Evolutionary conservation across 2,888 invertebrate genomes (phyloP).

Genomic region (Amphipyra berbera): DNA sequence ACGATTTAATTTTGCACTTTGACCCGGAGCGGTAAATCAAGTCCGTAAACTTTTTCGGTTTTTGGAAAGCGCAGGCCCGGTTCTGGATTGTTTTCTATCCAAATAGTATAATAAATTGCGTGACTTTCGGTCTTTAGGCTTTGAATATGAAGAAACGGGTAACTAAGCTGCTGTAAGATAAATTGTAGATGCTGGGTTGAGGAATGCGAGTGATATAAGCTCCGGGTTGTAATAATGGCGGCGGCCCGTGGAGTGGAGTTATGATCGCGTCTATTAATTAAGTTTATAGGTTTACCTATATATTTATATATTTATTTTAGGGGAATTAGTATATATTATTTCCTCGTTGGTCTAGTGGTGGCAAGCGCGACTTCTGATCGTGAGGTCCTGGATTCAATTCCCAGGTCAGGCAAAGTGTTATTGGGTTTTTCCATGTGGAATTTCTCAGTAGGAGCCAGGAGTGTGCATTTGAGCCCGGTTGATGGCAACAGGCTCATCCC

Average conservation of each 20-base stretch:
- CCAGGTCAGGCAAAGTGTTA: too few species aligned
- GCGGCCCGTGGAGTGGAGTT: constrained; percentile 13
- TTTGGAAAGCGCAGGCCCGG: constrained; percentile 33
- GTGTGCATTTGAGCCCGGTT: too few species aligned
- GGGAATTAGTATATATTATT: too few species aligned
- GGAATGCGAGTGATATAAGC: constrained; percentile 44
- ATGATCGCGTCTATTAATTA: constrained; percentile 24
- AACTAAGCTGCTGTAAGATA: constrained; percentile 41
- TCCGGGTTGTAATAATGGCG: constrained; percentile 32
- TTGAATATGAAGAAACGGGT: constrained; percentile 38
- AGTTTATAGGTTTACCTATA: background rate
- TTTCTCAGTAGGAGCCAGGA: too few species aligned
- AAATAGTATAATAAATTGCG: constrained; percentile 49
- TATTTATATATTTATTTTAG: background rate
- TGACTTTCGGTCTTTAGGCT: constrained; percentile 35
- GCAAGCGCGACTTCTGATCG: too few species aligned
- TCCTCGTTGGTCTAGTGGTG: too few species aligned
- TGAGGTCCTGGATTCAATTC: too few species aligned
- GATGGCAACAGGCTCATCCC: too few species aligned
- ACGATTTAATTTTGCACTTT: constrained; percentile 61
- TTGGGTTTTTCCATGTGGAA: too few species aligned
- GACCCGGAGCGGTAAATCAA: constrained; percentile 57
- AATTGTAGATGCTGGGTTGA: constrained; percentile 38
- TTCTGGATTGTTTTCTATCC: constrained; percentile 46
- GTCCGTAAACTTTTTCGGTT: constrained; percentile 47